Evolutionary conservation across 2,113 vertebrate genomes (phyloP).

Genomic region (Heterotilapia buettikoferi): DNA sequence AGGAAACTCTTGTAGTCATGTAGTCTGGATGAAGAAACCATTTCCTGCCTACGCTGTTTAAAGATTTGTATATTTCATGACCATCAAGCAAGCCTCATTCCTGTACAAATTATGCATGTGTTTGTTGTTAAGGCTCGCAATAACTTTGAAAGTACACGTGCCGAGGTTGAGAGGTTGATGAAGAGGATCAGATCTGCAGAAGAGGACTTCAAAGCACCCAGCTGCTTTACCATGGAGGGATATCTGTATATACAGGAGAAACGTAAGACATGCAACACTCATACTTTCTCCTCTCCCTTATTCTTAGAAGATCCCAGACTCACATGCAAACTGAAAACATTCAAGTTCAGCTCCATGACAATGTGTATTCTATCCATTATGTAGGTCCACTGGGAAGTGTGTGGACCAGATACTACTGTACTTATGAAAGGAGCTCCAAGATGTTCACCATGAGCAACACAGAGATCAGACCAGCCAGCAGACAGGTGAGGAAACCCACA

Average conservation of each 20-base stretch:
- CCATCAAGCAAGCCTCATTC: neutral
- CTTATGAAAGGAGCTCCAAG: slow-evolving; percentile 90
- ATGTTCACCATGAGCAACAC: slow-evolving; percentile 91
- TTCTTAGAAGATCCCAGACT: neutral
- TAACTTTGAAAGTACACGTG: slow-evolving; percentile 97
- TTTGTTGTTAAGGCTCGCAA: slow-evolving; percentile 83
- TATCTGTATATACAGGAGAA: slow-evolving; percentile 96
- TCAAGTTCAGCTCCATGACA: neutral
- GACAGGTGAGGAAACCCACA: slow-evolving; percentile 76
- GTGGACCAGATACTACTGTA: slow-evolving; percentile 96
- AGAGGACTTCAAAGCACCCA: slow-evolving; percentile 90
- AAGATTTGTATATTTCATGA: neutral
- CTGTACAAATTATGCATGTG: neutral
- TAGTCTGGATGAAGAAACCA: neutral
- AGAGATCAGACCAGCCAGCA: slow-evolving; percentile 86
- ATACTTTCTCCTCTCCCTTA: neutral
- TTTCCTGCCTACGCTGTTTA: neutral
- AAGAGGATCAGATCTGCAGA: slow-evolving; percentile 92
- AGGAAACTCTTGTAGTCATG: neutral
- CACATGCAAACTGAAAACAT: neutral
- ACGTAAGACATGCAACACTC: slow-evolving; percentile 71
- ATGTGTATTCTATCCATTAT: neutral
- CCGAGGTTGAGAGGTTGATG: slow-evolving; percentile 95
- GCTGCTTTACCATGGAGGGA: slow-evolving; percentile 94
- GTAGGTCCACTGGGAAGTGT: slow-evolving; percentile 91